Evolutionary conservation across 1,140 invertebrate species (phyloP).

Genomic region (Calephelis virginiensis): DNA sequence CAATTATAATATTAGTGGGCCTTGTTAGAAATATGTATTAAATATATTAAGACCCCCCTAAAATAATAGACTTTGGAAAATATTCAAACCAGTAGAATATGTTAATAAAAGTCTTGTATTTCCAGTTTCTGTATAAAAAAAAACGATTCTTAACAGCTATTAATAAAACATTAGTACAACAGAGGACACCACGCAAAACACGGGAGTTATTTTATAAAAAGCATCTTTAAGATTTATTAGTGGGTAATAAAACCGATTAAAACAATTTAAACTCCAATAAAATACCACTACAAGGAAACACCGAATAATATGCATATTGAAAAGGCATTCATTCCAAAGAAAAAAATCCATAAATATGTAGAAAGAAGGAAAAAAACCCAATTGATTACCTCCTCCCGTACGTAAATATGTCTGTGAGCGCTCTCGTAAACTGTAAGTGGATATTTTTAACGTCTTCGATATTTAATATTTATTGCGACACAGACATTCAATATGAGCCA

Average conservation of each 20-base stretch:
- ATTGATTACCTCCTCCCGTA: constrained; percentile 65
- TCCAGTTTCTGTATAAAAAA: neutral
- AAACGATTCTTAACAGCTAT: neutral
- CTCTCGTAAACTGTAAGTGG: constrained; percentile 75
- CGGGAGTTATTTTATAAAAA: constrained; percentile 18
- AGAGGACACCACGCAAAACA: constrained; percentile 7
- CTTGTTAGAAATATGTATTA: too few species aligned
- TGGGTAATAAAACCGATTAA: constrained; percentile 32
- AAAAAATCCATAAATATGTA: constrained; percentile 54
- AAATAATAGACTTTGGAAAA: too few species aligned
- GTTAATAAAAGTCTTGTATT: too few species aligned
- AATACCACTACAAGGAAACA: constrained; percentile 29
- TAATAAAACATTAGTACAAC: constrained; percentile 1
- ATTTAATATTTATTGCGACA: constrained; percentile 77
- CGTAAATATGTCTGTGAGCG: constrained; percentile 69
- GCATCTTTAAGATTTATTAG: constrained; percentile 20
- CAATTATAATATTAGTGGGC: too few species aligned
- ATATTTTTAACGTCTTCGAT: constrained; percentile 74
- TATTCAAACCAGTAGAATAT: too few species aligned
- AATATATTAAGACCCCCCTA: too few species aligned
- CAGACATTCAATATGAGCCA: constrained; percentile 70
- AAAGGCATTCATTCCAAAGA: constrained; percentile 45
- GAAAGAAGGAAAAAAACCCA: constrained; percentile 61
- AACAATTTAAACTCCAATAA: constrained; percentile 35
- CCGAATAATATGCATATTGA: constrained; percentile 49